Conservation (phyloP, 2,113 vertebrate genomes). For the Trochalopteron elliotii region DNA sequence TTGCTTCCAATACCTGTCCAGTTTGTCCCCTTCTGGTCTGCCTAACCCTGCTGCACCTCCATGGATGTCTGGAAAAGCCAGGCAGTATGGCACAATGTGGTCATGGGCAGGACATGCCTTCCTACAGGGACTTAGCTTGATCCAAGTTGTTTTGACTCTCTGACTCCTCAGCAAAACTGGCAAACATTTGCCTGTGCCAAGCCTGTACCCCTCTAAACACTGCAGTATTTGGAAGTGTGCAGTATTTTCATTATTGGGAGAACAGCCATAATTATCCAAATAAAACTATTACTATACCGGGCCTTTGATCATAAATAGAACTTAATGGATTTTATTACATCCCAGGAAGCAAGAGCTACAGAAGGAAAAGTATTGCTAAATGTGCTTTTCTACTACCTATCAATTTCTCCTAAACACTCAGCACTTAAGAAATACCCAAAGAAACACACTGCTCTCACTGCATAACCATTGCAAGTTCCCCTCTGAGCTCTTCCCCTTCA, state of each 20-base stretch:
- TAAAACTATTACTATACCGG: constrained; percentile 57
- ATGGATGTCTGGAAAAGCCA: neutral
- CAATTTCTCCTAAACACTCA: constrained; percentile 60
- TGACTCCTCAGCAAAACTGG: neutral
- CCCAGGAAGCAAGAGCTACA: constrained; percentile 46
- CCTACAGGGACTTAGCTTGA: neutral
- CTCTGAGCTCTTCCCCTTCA: constrained; percentile 37
- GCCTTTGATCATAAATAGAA: constrained; percentile 48
- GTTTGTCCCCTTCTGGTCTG: neutral
- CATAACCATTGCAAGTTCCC: neutral
- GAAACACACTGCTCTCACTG: constrained; percentile 13
- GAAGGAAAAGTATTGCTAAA: constrained; percentile 45
- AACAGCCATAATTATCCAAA: constrained; percentile 49
- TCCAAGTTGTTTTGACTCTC: neutral
- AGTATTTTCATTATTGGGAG: neutral
- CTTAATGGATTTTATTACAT: constrained; percentile 65
- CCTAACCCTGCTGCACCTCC: neutral
- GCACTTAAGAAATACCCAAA: constrained; percentile 59
- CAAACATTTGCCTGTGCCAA: neutral
- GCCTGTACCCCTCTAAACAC: neutral
- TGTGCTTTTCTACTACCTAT: constrained; percentile 38
- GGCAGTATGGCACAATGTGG: fast-evolving
- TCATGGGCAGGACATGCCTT: neutral
- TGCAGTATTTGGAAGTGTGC: neutral
- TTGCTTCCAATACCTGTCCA: neutral